Evolutionary conservation across 2,888 invertebrate species (phyloP).

Genomic region (Hermaeophaga mercurialis): DNA sequence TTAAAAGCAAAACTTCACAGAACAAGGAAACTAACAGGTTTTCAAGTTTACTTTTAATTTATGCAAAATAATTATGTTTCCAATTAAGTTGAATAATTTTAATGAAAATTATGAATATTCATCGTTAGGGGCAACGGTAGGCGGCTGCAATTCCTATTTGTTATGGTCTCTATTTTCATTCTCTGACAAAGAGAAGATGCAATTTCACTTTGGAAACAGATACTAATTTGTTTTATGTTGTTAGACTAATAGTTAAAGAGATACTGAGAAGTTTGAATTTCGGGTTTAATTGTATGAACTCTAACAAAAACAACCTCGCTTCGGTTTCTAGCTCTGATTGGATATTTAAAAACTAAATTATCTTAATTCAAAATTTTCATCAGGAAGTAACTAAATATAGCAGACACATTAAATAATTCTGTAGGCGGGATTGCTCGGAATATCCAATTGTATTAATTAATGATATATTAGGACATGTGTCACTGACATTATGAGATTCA

Average conservation of each 20-base stretch:
- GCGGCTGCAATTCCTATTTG: not conserved
- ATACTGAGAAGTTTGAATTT: not conserved
- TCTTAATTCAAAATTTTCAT: too few species aligned
- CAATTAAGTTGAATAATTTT: constrained; percentile 14
- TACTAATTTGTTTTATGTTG: constrained; percentile 7
- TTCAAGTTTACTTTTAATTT: constrained; percentile 17
- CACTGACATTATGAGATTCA: too few species aligned
- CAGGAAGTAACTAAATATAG: too few species aligned
- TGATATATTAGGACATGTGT: too few species aligned
- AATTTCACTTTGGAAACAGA: constrained; percentile 6
- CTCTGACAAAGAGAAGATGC: not conserved
- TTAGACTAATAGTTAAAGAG: not conserved
- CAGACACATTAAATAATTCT: too few species aligned
- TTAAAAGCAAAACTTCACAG: constrained; percentile 6
- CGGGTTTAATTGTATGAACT: constrained; percentile 3
- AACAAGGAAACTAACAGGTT: constrained; percentile 21
- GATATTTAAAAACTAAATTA: too few species aligned
- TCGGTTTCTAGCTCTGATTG: too few species aligned
- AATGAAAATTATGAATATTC: constrained; percentile 15
- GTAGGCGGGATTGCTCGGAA: too few species aligned
- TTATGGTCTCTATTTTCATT: not conserved
- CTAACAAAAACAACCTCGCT: not conserved
- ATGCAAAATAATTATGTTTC: constrained; percentile 20
- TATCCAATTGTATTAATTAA: too few species aligned
- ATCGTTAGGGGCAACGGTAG: not conserved